phyloP scores from a whole-genome alignment of 1,140 invertebrate genomes.

The Trachymyrmex cornetzi region DNA sequence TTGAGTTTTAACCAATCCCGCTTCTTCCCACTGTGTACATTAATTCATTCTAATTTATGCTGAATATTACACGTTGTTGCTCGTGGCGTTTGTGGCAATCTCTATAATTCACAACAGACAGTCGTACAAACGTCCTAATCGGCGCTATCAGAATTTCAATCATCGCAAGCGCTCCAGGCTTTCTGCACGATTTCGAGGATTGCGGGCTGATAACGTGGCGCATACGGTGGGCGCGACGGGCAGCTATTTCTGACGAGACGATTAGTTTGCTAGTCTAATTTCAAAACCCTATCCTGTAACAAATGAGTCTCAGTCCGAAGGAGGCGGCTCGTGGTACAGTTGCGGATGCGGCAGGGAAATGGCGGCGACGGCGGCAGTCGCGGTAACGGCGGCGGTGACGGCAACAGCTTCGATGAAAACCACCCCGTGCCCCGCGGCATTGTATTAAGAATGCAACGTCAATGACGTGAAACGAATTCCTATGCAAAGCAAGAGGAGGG shows the following conservation, averaged over 20 bases:
- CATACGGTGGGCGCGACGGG: slow-evolving; percentile 26
- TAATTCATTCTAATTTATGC: slow-evolving; percentile 61
- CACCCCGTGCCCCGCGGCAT: slow-evolving; percentile 65
- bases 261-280: slow-evolving; percentile 65
- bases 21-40: background rate
- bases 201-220: slow-evolving; percentile 48
- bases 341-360: slow-evolving; percentile 21
- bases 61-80: slow-evolving; percentile 53
- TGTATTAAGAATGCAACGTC: slow-evolving; percentile 78
- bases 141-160: slow-evolving; percentile 65
- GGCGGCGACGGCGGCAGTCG: background rate
- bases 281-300: slow-evolving; percentile 46
- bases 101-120: slow-evolving; percentile 63
- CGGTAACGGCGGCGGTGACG: background rate
- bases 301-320: slow-evolving; percentile 52
- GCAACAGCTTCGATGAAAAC: slow-evolving; percentile 19
- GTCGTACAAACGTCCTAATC: slow-evolving; percentile 63
- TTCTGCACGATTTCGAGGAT: slow-evolving; percentile 54
- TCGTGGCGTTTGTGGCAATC: slow-evolving; percentile 49
- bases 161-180: slow-evolving; percentile 53
- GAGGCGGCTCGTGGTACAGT: slow-evolving; percentile 27
- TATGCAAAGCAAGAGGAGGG: slow-evolving; percentile 73
- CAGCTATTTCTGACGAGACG: slow-evolving; percentile 65
- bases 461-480: slow-evolving; percentile 81
- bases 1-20: slow-evolving; percentile 1